A percentile compares a stretch with the other conserved stretches of the same genome.
Conservation (phyloP, 2,113 vertebrate genomes). For the Cynocephalus volans region DNA sequence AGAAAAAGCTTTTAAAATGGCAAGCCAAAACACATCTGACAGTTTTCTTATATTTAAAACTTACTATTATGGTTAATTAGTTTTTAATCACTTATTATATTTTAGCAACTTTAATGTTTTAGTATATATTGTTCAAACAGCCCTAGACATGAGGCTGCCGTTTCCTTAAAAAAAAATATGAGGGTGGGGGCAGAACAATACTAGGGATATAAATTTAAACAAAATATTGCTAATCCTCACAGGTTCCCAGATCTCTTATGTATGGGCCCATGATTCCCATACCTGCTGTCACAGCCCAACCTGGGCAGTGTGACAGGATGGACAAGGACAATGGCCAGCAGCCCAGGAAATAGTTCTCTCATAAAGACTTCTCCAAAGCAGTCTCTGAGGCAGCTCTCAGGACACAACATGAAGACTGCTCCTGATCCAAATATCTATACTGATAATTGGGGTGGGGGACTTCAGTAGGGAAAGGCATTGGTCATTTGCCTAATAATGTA, state of each 20-base stretch:
- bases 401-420: background rate
- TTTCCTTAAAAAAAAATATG: background rate
- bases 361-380: background rate
- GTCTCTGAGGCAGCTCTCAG: background rate
- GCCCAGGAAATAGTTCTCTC: background rate
- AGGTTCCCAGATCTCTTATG: background rate
- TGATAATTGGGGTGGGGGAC: background rate
- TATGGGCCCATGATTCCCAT: background rate
- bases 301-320: background rate
- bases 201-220: background rate
- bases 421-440: background rate
- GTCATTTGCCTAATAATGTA: background rate
- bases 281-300: background rate
- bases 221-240: background rate
- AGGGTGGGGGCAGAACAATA: background rate
- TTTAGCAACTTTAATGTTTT: conserved; percentile 47
- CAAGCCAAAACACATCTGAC: conserved; percentile 5
- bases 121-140: background rate
- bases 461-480: background rate
- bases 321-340: background rate
- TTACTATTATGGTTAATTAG: background rate
- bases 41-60: conserved; percentile 38
- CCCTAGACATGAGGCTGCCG: background rate
- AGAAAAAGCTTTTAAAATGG: conserved; percentile 23
- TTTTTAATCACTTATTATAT: conserved; percentile 9